These are phyloP conservation scores for Eulemur rubriventer DNA, from an alignment of 2,797 vertebrate genomes.

Conservation along the genomic window DNA sequence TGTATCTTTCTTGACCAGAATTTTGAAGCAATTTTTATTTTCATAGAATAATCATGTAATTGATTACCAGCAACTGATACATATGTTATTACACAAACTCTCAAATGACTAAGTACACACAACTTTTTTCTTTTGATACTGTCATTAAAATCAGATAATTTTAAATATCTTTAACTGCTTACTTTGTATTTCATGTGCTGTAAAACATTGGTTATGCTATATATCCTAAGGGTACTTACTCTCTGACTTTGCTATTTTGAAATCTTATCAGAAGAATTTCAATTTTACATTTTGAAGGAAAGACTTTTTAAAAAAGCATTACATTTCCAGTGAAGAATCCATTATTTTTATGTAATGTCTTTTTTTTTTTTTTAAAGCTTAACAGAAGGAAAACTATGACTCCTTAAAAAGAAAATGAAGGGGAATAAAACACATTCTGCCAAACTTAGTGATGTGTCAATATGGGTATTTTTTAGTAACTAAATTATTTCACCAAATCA, in stretches of 20 bases:
- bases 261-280: not conserved
- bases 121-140: not conserved
- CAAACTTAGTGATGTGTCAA: not conserved
- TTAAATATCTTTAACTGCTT: not conserved
- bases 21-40: constrained; percentile 17
- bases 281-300: not conserved
- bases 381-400: not conserved
- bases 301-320: not conserved
- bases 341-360: not conserved
- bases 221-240: not conserved
- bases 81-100: not conserved
- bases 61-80: not conserved
- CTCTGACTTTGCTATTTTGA: not conserved
- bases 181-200: not conserved
- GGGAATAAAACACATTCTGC: not conserved
- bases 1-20: not conserved
- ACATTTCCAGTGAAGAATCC: not conserved
- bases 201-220: not conserved
- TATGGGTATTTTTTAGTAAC: not conserved
- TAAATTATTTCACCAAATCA: not conserved
- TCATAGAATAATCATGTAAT: not conserved
- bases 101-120: not conserved
- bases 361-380: not conserved
- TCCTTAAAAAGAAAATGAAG: not conserved
- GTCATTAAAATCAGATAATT: not conserved